These are phyloP conservation scores for Rhimphoctona megacephalus DNA, from an alignment of 2,888 invertebrate species.

Conservation along the genomic window DNA sequence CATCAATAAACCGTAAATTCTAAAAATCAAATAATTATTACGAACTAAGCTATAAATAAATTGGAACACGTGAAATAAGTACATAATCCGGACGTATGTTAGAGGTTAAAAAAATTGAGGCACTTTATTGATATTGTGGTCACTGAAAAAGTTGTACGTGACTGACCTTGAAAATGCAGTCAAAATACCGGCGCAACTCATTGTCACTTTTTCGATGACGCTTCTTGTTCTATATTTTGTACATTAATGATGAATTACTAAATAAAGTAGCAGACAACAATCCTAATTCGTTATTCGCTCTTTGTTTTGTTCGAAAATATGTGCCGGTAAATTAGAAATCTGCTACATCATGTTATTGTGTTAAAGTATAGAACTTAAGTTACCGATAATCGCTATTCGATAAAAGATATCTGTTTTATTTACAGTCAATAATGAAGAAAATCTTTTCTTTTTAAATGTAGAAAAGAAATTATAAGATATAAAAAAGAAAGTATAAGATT, in stretches of 20 bases:
- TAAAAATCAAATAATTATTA: neutral
- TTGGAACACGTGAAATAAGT: neutral
- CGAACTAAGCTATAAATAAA: neutral
- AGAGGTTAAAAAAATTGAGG: constrained; percentile 23
- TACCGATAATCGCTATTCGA: neutral
- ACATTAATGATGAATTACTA: constrained; percentile 9
- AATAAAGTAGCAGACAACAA: constrained; percentile 53
- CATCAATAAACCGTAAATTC: neutral
- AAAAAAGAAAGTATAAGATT: no score
- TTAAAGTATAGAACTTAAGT: neutral
- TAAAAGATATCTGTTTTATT: no score
- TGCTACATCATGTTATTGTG: neutral
- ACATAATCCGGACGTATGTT: constrained; percentile 7
- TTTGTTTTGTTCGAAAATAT: neutral
- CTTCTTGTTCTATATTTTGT: neutral
- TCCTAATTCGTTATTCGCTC: neutral
- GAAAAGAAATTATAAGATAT: no score
- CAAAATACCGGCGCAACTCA: constrained; percentile 70
- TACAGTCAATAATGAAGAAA: neutral
- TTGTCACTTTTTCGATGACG: constrained; percentile 34
- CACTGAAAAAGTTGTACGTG: neutral
- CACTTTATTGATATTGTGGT: neutral
- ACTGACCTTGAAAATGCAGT: constrained; percentile 76
- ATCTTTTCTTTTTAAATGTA: neutral
- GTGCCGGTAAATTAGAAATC: constrained; percentile 3